Evolutionary conservation across 2,888 invertebrate species (phyloP).

Genomic region (Troides helena): DNA sequence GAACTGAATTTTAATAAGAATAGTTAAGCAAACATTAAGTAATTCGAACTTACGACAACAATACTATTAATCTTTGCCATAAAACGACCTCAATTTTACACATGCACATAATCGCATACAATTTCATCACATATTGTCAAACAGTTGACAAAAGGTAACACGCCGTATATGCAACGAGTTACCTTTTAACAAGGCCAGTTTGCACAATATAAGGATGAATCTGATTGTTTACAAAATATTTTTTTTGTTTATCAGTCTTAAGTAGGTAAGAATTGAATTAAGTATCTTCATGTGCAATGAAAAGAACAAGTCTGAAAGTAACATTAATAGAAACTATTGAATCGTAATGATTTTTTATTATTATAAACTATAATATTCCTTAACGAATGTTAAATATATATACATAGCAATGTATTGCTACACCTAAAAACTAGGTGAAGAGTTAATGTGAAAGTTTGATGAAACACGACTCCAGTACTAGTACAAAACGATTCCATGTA

Average conservation of each 20-base stretch:
- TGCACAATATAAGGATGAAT: background rate
- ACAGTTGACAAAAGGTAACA: conserved; percentile 2
- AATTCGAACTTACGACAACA: background rate
- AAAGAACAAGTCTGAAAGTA: too few relatives aligned
- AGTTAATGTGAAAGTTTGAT: background rate
- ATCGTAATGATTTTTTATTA: too few relatives aligned
- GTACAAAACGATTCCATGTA: background rate
- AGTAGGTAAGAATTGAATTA: background rate
- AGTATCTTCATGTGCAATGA: too few relatives aligned
- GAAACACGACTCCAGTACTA: background rate
- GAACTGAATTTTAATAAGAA: background rate
- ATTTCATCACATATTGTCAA: conserved; percentile 1
- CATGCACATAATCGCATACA: background rate
- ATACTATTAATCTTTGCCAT: background rate
- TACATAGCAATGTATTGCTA: background rate
- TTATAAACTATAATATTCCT: too few relatives aligned
- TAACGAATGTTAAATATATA: background rate
- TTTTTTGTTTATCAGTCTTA: background rate
- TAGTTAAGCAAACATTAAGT: background rate
- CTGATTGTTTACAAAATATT: background rate
- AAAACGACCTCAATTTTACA: background rate
- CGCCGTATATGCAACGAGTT: background rate
- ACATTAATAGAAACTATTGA: too few relatives aligned
- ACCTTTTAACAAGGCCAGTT: conserved; percentile 5
- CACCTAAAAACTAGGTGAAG: background rate